phyloP scores from a whole-genome alignment of 2,888 invertebrate genomes.

The Caradrina kadenii region DNA sequence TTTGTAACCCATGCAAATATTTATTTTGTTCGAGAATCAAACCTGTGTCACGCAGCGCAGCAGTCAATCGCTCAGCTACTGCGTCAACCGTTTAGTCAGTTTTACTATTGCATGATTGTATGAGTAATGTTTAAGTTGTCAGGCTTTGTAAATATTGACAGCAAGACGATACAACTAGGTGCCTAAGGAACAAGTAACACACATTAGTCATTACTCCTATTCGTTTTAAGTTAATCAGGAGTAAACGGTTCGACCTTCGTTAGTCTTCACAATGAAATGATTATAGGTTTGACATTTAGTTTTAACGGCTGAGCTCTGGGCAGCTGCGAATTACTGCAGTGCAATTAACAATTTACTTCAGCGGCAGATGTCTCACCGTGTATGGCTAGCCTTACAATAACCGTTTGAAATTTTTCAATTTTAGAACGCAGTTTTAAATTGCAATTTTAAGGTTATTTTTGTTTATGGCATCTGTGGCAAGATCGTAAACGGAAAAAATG shows the following conservation, averaged over 20 bases:
- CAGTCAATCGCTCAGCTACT: too few species aligned
- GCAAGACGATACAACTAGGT: conserved; percentile 49
- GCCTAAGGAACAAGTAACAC: conserved; percentile 22
- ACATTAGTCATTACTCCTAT: conserved; percentile 49
- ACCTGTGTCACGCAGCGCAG: too few species aligned
- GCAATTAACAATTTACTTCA: conserved; percentile 77
- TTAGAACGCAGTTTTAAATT: conserved; percentile 30
- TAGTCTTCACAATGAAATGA: conserved; percentile 79
- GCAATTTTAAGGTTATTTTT: conserved; percentile 18
- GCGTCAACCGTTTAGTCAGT: background rate
- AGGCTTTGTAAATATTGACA: conserved; percentile 43
- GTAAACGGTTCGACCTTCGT: conserved; percentile 73
- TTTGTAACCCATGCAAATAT: too few species aligned
- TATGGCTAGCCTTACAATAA: conserved; percentile 70
- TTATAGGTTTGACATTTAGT: conserved; percentile 86
- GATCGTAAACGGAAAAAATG: conserved; percentile 9
- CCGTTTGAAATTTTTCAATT: conserved; percentile 74
- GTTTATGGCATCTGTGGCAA: background rate
- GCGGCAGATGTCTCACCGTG: conserved; percentile 82
- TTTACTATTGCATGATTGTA: conserved; percentile 20
- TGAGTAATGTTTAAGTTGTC: conserved; percentile 40
- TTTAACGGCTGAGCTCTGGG: conserved; percentile 76
- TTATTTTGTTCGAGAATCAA: too few species aligned
- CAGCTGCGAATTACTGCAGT: conserved; percentile 82
- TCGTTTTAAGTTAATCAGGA: conserved; percentile 64